phyloP scores from a whole-genome alignment of 2,797 vertebrate genomes.

The Coreius guichenoti region DNA sequence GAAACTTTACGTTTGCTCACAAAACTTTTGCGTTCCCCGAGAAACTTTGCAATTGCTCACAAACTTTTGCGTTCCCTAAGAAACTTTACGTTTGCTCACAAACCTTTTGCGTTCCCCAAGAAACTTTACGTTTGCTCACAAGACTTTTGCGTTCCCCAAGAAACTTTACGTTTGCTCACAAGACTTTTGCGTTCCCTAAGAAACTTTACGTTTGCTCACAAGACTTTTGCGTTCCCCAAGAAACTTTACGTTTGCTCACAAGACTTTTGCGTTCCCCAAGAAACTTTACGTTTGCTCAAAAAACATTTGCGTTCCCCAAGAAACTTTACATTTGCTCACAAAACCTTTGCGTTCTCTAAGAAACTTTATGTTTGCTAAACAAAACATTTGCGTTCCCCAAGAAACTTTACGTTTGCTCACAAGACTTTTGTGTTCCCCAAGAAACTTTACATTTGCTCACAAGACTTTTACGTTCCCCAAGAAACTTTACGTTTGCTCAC shows the following conservation, averaged over 20 bases:
- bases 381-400: neutral
- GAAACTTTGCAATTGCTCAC: neutral
- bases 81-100: neutral
- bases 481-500: neutral
- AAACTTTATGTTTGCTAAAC: neutral
- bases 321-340: neutral
- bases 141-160: neutral
- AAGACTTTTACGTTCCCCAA: rapidly evolving
- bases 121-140: rapidly evolving
- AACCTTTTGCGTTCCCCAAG: neutral
- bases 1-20: too few species aligned
- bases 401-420: too few species aligned
- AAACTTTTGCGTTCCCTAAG: neutral
- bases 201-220: too few species aligned
- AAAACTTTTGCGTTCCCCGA: neutral
- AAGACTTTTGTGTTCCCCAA: neutral
- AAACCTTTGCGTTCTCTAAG: neutral
- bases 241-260: too few species aligned
- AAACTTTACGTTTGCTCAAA: too few species aligned
- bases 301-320: neutral
- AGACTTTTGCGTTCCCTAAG: too few species aligned
- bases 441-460: neutral
- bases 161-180: too few species aligned
- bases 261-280: too few species aligned
- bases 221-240: too few species aligned